Evolutionary conservation across 2,797 vertebrate species (phyloP), one percentile per base, ranked within the genome.

Genomic region (Scolopax bukidnonensis): DNA sequence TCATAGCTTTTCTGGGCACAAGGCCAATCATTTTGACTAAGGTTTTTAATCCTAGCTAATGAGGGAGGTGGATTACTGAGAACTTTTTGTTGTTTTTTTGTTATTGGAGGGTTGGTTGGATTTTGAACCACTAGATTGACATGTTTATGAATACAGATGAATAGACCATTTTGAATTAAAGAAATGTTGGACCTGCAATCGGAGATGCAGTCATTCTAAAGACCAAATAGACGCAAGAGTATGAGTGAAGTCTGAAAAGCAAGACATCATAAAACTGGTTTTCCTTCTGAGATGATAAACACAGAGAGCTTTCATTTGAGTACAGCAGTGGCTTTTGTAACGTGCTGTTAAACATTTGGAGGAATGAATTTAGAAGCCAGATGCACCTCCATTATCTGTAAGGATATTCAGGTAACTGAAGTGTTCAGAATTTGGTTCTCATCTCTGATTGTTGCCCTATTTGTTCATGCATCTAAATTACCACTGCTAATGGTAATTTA

Each of bases 31-130:
- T 86, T 86, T 92, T 93, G 68, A 92, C 93, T 94, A n/a, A 82
- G 27, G 53, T 68, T 96, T 96, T 95, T 96, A 76, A 93, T 97
- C 91, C 87, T 90, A 53, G 84, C 57, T 97, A 95, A 97, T 90
- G 89, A 90, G 40, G 53, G 74, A 95, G 63, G 73, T 91, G 71
- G 90, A 90, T 79, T 94, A 95, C 94, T 89, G 73, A 73, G 70
- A 65, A 64, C 0, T 41, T 95, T 87, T 92, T 84, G 47, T 84
- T 70, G 48, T 65, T 87, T 79, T 90, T 90, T 85, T 84, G 74
- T 92, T 90, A 69, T 77, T 77, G 84, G 74, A 87, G 77, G 25
- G n/a, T 48, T 90, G 43, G 47, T 64, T 93, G 92, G 59, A 48
- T 86, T 87, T 85, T 91, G 56, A 95, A 89, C 38, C 41, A 43